A percentile compares a stretch with the other conserved stretches of the same genome.
Evolutionary conservation across 2,113 vertebrate species (phyloP).

Genomic region (Tyrannus savana): DNA sequence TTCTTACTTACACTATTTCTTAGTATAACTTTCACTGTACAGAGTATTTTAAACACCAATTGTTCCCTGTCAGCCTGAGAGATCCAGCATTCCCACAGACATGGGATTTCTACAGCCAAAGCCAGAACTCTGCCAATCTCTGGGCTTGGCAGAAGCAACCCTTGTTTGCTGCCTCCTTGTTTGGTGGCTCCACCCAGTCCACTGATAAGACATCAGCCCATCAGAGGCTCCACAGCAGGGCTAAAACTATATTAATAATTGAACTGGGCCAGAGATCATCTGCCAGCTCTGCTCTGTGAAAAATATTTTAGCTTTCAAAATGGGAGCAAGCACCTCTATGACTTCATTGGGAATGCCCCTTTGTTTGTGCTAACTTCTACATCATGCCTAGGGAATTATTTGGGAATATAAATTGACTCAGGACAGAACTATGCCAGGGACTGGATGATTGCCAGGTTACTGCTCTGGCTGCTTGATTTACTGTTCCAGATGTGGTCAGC

Average conservation of each 20-base stretch:
- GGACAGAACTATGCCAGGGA: neutral
- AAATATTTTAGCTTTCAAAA: neutral
- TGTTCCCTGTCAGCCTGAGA: neutral
- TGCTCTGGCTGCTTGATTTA: neutral
- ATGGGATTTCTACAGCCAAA: neutral
- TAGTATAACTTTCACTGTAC: rapidly evolving
- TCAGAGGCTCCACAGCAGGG: neutral
- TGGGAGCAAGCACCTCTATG: neutral
- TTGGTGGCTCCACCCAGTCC: neutral
- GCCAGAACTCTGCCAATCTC: neutral
- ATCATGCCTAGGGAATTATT: neutral
- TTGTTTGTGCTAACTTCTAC: neutral
- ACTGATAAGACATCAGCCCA: neutral
- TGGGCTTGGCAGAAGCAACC: neutral
- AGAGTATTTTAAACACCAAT: neutral
- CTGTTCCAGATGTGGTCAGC: neutral
- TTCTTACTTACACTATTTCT: neutral
- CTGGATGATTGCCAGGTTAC: neutral
- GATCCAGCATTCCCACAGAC: rapidly evolving
- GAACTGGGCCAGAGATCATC: neutral
- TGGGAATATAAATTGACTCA: neutral
- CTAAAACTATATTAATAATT: neutral
- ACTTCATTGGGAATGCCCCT: neutral
- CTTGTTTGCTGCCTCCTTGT: neutral
- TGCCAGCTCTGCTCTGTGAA: neutral